Evolutionary conservation across 2,797 vertebrate genomes (phyloP).

Genomic region (Sebastes hubbsi): DNA sequence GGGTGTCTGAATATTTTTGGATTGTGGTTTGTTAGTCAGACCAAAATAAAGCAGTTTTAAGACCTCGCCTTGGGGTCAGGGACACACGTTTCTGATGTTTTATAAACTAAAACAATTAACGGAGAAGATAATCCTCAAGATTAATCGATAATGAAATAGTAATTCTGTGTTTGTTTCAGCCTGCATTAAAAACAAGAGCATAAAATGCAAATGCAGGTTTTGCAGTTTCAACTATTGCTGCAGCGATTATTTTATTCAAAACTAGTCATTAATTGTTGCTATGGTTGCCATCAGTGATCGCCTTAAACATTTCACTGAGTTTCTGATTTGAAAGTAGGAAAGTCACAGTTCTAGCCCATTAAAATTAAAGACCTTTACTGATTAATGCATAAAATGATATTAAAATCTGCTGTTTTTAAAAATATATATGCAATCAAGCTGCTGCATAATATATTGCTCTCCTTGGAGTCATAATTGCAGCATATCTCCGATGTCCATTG

Average conservation of each 20-base stretch:
- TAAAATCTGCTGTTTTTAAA: background rate
- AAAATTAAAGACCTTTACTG: background rate
- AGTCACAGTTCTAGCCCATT: background rate
- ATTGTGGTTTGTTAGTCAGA: background rate
- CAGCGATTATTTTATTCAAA: background rate
- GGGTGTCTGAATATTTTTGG: conserved; percentile 21
- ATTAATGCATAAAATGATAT: background rate
- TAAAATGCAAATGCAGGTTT: background rate
- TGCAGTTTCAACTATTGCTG: background rate
- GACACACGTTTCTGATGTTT: background rate
- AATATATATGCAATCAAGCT: background rate
- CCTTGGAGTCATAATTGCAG: no score
- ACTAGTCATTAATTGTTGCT: background rate
- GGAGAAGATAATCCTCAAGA: background rate
- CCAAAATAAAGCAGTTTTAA: background rate
- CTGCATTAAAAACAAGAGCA: background rate
- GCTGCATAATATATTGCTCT: no score
- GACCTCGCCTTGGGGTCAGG: background rate
- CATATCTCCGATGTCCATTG: no score
- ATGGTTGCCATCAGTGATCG: background rate
- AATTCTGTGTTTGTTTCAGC: background rate
- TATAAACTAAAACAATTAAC: background rate
- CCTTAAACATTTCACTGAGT: conserved; percentile 9
- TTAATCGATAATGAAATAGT: background rate
- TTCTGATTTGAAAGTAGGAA: conserved; percentile 12